Evolutionary conservation across 2,888 invertebrate species (phyloP).

Genomic region (Caenorhabditis angaria): DNA sequence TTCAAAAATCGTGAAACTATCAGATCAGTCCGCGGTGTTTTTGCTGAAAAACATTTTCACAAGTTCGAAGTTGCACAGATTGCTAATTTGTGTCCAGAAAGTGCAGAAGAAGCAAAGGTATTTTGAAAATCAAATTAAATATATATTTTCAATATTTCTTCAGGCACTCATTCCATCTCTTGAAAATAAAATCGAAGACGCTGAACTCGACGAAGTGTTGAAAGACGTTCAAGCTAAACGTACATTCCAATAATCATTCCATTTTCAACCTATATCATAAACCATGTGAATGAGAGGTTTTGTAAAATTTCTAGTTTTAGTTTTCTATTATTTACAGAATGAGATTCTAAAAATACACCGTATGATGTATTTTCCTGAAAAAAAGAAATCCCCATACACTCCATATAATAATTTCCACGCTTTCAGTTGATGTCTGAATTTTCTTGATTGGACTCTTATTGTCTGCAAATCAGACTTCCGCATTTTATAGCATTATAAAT

Average conservation of each 20-base stretch:
- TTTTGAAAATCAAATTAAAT: not conserved
- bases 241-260: conserved; percentile 81
- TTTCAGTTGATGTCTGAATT: too few relatives aligned
- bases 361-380: too few relatives aligned
- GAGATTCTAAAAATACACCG: too few relatives aligned
- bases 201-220: conserved; percentile 91
- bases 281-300: not conserved
- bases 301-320: too few relatives aligned
- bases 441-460: too few relatives aligned
- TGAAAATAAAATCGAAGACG: conserved; percentile 96
- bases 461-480: too few relatives aligned
- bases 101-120: conserved; percentile 92
- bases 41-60: conserved; percentile 82
- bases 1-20: conserved; percentile 99
- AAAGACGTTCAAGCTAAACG: conserved; percentile 98
- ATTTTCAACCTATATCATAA: not conserved
- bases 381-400: too few relatives aligned
- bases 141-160: conserved; percentile 10
- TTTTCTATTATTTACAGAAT: too few relatives aligned
- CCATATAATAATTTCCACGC: too few relatives aligned
- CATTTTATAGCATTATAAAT: too few relatives aligned
- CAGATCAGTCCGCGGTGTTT: conserved; percentile 84
- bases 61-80: conserved; percentile 97
- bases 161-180: conserved; percentile 74
- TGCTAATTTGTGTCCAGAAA: conserved; percentile 98